phyloP scores from a whole-genome alignment of 2,888 invertebrate species.

The Chaitophorus viminalis region DNA sequence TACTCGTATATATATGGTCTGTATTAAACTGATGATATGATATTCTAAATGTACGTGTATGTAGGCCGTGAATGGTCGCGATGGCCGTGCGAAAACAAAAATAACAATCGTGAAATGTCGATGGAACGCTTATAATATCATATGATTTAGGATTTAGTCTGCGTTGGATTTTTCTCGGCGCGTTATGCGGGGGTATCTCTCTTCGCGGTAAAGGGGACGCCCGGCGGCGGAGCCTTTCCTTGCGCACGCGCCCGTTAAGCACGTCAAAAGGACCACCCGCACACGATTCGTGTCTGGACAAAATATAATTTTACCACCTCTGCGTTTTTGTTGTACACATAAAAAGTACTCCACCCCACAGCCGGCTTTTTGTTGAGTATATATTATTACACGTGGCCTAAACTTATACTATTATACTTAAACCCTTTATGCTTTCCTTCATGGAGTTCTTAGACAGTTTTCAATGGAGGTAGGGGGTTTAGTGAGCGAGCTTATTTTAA shows the following conservation, averaged over 20 bases:
- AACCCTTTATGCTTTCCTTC: too few relatives aligned
- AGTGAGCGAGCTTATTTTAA: too few relatives aligned
- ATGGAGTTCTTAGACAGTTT: too few relatives aligned
- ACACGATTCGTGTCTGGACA: slow-evolving; percentile 14
- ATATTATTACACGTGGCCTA: too few relatives aligned
- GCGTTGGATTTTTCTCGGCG: background rate
- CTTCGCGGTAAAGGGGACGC: slow-evolving; percentile 19
- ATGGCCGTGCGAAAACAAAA: background rate
- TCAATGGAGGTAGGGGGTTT: too few relatives aligned
- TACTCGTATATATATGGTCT: too few relatives aligned
- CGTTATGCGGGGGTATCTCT: background rate
- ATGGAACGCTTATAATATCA: background rate
- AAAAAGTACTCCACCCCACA: background rate
- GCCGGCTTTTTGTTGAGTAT: background rate
- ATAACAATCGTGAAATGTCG: background rate
- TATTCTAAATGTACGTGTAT: too few relatives aligned
- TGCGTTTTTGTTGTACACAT: slow-evolving; percentile 5
- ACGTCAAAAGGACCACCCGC: slow-evolving; percentile 41
- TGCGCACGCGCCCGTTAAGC: slow-evolving; percentile 53
- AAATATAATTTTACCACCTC: slow-evolving; percentile 46
- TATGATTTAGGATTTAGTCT: background rate
- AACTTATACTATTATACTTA: too few relatives aligned
- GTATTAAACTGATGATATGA: too few relatives aligned
- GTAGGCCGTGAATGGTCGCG: too few relatives aligned
- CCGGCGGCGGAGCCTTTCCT: slow-evolving; percentile 51